Evolutionary conservation across 2,888 invertebrate species (phyloP).

Genomic region (Bellardia bayeri): DNA sequence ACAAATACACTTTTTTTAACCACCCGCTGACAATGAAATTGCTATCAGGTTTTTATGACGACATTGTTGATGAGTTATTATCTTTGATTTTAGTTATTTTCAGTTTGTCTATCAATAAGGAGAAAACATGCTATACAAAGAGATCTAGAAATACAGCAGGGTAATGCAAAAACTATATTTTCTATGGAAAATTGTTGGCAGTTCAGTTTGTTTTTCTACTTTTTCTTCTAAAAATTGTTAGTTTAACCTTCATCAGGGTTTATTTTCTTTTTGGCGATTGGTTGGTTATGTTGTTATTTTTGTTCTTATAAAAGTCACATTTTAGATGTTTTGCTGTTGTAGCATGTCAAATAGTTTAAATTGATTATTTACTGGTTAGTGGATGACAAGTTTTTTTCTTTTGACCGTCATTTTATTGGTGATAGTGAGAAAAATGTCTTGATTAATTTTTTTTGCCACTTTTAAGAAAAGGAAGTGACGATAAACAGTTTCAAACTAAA

Average conservation of each 20-base stretch:
- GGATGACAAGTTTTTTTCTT: neutral
- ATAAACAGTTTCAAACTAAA: neutral
- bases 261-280: constrained; percentile 26
- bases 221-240: constrained; percentile 54
- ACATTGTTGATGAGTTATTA: constrained; percentile 80
- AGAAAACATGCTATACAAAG: neutral
- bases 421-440: neutral
- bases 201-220: constrained; percentile 16
- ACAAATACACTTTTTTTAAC: constrained; percentile 41
- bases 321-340: constrained; percentile 41
- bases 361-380: constrained; percentile 6
- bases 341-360: constrained; percentile 42
- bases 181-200: constrained; percentile 39
- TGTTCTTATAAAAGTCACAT: constrained; percentile 1
- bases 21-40: constrained; percentile 77
- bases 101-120: constrained; percentile 4
- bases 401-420: neutral
- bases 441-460: neutral
- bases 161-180: constrained; percentile 23
- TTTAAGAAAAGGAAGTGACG: neutral
- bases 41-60: constrained; percentile 82
- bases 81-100: constrained; percentile 78
- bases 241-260: constrained; percentile 61
- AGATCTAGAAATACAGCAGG: neutral
- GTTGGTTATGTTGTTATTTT: neutral